Evolutionary conservation across 2,888 invertebrate species (phyloP), one percentile per base, ranked within the genome.

Genomic region (Drosophila testacea): DNA sequence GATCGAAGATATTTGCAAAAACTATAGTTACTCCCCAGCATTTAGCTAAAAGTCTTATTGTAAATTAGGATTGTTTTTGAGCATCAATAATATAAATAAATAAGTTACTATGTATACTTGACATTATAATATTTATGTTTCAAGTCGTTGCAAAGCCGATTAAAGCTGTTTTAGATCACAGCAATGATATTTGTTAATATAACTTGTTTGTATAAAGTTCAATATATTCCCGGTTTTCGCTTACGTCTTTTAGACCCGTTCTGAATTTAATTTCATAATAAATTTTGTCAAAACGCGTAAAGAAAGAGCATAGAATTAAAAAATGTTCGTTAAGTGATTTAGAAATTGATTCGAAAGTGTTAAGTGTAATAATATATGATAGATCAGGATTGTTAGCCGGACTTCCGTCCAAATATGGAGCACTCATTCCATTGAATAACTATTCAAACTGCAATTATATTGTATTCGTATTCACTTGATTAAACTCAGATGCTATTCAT

Each of bases 381-480:
- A n/a, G 48, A 16, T 50, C 11, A 32, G 30, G 6, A 22, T 30
- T 56, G 27, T 38, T 5, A 32, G n/a, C 13, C 22, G 56, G 13
- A 56, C 28, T 56, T 47, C 57, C 56, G 57, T 47, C 47, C 2
- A 10, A 47, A 57, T 16, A 11, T 57, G 16, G 57, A 57, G 46
- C 57, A 55, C 55, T 44, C 22, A 42, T 42, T 32, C 13, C 34
- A 42, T 22, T 44, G n/a, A 56, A 46, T 36, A 36, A n/a, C 27
- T 13, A 47, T 47, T 57, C 38, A 47, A 46, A n/a, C 46, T 38
- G 46, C 11, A 38, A 47, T 47, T 57, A 47, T 16, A 57, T 28
- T 46, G 16, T 13, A 60, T 28, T 60, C 42, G n/a, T 10, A 50
- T 51, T 52, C 55, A 54, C 27, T 46, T 44, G 16, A 38, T 47